Evolutionary conservation across 2,797 vertebrate genomes (phyloP), one percentile per base, ranked within the genome.

Genomic region (Glossophaga mutica): DNA sequence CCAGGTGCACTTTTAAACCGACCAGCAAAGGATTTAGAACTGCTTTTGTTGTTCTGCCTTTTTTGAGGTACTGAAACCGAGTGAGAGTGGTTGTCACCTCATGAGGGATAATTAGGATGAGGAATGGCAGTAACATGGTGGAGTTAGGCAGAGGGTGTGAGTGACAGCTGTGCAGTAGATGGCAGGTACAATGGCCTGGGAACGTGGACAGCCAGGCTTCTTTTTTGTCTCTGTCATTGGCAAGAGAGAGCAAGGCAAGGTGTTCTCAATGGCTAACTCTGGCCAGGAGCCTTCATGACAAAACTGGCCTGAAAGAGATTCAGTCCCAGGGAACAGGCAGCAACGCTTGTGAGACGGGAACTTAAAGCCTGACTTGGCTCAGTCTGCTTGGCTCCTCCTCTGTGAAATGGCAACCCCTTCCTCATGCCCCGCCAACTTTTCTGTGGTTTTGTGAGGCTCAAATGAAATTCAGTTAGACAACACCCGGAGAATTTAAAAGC

Each of bases 51-150:
- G 44, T 62, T 34, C 68, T 22, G 18, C 14, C 39, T 88, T n/a
- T 84, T 39, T 85, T 26, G 2, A 52, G 77, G 68, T 46, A 50
- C 70, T 5, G 57, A 74, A 79, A 88, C 39, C 57, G 62, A 92
- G 5, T n/a, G 32, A 22, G 1, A 44, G 90, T 21, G 74, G 74
- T 3, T 44, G 21, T 26, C n/a, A 22, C 22, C 62, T 65, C 26
- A 3, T 0, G 11, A 19, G 32, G 14, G 78, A 29, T 9, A 50
- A 2, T 44, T 0, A 68, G 44, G 57, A 19, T 48, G 65, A 76
- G 34, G 76, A 77, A 59, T 9, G 46, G 29, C n/a, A 22, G 19
- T 0, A 42, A 39, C 67, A 6, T 4, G 44, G 32, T 4, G 42
- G 37, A 82, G 24, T 5, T 3, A 34, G 59, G 71, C 59, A 52